Evolutionary conservation across 2,888 invertebrate genomes (phyloP).

Genomic region (Synanthedon andrenaeformis): DNA sequence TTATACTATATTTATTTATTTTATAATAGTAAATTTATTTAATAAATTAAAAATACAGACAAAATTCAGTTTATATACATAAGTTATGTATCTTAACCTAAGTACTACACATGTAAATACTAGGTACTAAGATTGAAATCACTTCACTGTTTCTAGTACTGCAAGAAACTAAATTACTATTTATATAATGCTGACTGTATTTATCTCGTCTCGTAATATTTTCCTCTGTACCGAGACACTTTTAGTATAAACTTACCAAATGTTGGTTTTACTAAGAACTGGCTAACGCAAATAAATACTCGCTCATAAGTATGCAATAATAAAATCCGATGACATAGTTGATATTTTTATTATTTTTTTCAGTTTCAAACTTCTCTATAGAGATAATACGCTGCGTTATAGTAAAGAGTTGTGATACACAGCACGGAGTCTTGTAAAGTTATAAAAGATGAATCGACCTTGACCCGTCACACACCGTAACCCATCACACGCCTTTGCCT

Average conservation of each 20-base stretch:
- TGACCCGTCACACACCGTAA: constrained; percentile 11
- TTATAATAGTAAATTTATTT: no score
- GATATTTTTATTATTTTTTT: background rate
- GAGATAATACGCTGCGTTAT: background rate
- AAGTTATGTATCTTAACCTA: no score
- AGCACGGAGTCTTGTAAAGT: constrained; percentile 5
- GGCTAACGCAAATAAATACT: background rate
- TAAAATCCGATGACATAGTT: background rate
- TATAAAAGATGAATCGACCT: constrained; percentile 6
- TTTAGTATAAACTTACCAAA: background rate
- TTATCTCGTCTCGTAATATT: no score
- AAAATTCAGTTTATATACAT: no score
- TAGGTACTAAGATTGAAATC: no score
- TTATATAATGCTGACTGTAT: no score
- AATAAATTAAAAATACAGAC: no score
- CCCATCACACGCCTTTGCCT: constrained; percentile 2
- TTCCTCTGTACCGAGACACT: background rate
- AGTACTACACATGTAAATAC: no score
- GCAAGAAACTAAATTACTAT: no score
- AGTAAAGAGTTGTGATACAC: constrained; percentile 8
- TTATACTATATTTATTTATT: no score
- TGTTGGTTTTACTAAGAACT: background rate
- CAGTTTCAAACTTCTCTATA: background rate
- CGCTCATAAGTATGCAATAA: background rate
- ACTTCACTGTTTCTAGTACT: no score